Evolutionary conservation across 2,113 vertebrate genomes (phyloP), one percentile per base, ranked within the genome.

Genomic region (Amphiprion ocellaris): DNA sequence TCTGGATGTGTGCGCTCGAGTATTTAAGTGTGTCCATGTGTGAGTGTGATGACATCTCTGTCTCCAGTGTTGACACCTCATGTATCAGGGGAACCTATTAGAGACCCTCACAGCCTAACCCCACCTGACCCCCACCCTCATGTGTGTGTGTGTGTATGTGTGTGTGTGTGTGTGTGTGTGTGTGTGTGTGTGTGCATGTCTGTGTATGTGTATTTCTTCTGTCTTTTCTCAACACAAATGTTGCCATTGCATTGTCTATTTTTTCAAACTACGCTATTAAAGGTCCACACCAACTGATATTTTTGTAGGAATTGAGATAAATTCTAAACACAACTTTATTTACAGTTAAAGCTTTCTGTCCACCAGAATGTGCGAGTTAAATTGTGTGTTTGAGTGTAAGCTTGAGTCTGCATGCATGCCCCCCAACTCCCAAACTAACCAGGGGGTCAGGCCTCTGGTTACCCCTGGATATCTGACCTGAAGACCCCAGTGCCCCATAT

Each of bases 51-150:
- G 88, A 88, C 88, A 93, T 87, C 85, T 84, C 78, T 75, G 74
- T 87, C 85, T 87, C 77, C 59, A 44, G 67, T 78, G 86, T 87
- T 89, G 90, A 93, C 91, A 90, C 79, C 56, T 83, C 83, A 90
- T 90, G 89, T 91, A 90, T 93, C 92, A 91, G 72, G 91, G 91
- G 90, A 92, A 87, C 92, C 89, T 93, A 92, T 93, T 92, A 92
- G 89, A 92, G 89, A 88, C 89, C 89, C 87, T 92, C 81, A 81
- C 81, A 90, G 70, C 65, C 84, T 91, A 83, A 90, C 90, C 90
- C 75, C 81, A 91, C 86, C 91, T 93, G 91, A 93, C 92, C 91
- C 82, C 79, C 84, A 87, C 82, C 77, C 77, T 81, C 81, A 86
- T 90, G 60, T 72, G 14, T 81, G 62, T 73, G 52, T 77, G n/a